phyloP scores from a whole-genome alignment of 2,888 invertebrate genomes.

The Drosophila barbarae region DNA sequence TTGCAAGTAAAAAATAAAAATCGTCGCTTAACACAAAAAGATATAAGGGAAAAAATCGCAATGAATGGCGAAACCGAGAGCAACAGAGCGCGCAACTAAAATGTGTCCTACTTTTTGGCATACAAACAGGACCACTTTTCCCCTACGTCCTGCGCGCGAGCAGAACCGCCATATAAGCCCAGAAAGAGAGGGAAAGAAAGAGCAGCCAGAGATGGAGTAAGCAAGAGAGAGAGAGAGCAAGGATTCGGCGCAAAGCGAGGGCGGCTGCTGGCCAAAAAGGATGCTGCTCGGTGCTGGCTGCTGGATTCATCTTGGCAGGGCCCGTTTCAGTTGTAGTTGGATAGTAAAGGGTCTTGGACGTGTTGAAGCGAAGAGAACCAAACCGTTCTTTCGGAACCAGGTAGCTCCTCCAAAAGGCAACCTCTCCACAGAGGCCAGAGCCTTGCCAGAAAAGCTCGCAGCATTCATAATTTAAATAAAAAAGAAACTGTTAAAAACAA shows the following conservation, averaged over 20 bases:
- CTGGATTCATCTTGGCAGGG: conserved; percentile 28
- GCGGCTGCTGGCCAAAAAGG: conserved; percentile 33
- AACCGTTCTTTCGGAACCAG: conserved; percentile 53
- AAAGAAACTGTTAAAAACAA: not conserved
- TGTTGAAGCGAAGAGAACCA: conserved; percentile 58
- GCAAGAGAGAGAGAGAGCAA: conserved; percentile 15
- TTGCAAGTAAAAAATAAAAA: not conserved
- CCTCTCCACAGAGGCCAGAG: conserved; percentile 1
- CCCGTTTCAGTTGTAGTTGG: conserved; percentile 79
- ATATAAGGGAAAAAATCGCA: not conserved
- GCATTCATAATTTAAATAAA: not conserved
- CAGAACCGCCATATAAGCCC: conserved; percentile 4
- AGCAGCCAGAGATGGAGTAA: conserved; percentile 1
- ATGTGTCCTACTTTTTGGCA: conserved; percentile 66
- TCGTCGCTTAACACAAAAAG: conserved; percentile 1
- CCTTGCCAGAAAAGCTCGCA: conserved; percentile 1
- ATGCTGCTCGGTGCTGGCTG: conserved; percentile 19
- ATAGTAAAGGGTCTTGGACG: conserved; percentile 78
- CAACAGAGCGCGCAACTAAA: conserved; percentile 37
- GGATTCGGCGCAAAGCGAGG: conserved; percentile 39
- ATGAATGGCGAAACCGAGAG: conserved; percentile 17
- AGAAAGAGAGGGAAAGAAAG: conserved; percentile 6
- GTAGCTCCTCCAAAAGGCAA: conserved; percentile 42
- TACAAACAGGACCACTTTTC: conserved; percentile 35
- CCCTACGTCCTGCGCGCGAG: conserved; percentile 29